Evolutionary conservation across 2,888 invertebrate species (phyloP), one percentile per base, ranked within the genome.

Genomic region (Melipona beecheii): DNA sequence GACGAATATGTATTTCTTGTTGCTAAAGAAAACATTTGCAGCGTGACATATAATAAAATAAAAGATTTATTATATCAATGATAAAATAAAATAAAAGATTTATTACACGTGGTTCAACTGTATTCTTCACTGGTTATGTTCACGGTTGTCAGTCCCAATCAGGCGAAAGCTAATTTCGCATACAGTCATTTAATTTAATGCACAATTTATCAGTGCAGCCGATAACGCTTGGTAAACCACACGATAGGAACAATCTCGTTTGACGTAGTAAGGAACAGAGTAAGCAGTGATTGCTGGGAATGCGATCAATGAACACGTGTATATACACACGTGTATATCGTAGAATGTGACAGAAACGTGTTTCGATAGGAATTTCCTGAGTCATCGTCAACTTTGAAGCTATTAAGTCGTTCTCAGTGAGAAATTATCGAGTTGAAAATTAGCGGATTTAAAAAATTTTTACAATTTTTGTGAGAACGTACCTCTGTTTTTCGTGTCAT

Each of bases 151-250:
- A 56, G 36, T 88, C 50, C 65, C 80, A 85, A 84, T 88, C 83
- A 83, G 75, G 73, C 4, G 56, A 21, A 24, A 70, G 77, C 65
- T 86, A 81, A 81, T 87, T 73, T 69, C 54, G 75, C 75, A 43
- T 65, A 17, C 2, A 62, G 56, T 76, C 74, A 71, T 78, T 78
- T 83, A 74, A 84, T 84, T 86, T 75, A 75, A 78, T 62, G 80
- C 78, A 68, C 60, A 66, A 87, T 87, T 87, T 82, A 87, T 88
- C 83, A 78, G 50, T n/a, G 54, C 24, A 4, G 50, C 77, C 49
- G 64, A 84, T 84, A 81, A 69, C 52, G 24, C 50, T n/a, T 49
- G 50, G 54, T 64, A 81, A 72, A 66, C 75, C 27, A 43, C 36
- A 17, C 54, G 31, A 62, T 64, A 73, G 68, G 27, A 50, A 62